Conservation (phyloP, 2,888 invertebrate genomes). For the Ophonus ardosiacus region DNA sequence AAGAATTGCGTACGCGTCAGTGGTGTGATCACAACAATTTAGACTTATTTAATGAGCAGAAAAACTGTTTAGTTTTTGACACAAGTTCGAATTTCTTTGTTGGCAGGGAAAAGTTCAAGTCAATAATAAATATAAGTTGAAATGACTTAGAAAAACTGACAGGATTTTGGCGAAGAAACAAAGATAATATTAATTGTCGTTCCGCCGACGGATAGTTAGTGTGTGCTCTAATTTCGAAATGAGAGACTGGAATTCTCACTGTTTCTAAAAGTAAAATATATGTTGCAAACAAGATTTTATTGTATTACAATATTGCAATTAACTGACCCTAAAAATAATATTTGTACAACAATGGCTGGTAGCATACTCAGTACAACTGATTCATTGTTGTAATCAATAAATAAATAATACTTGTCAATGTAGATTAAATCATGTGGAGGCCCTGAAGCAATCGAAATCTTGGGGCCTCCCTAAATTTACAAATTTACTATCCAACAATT, state of each 20-base stretch:
- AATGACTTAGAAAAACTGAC: constrained; percentile 48
- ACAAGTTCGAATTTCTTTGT: constrained; percentile 22
- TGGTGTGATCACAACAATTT: background rate
- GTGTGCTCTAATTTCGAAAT: constrained; percentile 35
- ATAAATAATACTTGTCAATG: no score
- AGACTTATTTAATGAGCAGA: background rate
- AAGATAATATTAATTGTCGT: constrained; percentile 30
- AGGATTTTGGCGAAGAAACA: constrained; percentile 53
- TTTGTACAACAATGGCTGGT: no score
- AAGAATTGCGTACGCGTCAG: background rate
- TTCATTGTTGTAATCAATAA: no score
- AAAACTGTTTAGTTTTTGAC: background rate
- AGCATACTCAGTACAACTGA: no score
- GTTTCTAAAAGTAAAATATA: background rate
- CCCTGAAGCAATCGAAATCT: no score
- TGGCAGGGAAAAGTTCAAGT: constrained; percentile 19
- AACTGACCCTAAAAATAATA: no score
- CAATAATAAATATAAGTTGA: constrained; percentile 55
- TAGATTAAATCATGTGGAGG: no score
- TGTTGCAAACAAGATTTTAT: no score
- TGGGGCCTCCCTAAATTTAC: no score
- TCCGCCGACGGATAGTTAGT: constrained; percentile 25
- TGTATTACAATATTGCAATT: no score
- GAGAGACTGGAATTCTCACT: background rate
- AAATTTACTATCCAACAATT: no score